Percentiles rank a stretch among this genome's conserved stretches.
phyloP scores from a whole-genome alignment of 1,140 invertebrate genomes.

The Eciton burchellii region DNA sequence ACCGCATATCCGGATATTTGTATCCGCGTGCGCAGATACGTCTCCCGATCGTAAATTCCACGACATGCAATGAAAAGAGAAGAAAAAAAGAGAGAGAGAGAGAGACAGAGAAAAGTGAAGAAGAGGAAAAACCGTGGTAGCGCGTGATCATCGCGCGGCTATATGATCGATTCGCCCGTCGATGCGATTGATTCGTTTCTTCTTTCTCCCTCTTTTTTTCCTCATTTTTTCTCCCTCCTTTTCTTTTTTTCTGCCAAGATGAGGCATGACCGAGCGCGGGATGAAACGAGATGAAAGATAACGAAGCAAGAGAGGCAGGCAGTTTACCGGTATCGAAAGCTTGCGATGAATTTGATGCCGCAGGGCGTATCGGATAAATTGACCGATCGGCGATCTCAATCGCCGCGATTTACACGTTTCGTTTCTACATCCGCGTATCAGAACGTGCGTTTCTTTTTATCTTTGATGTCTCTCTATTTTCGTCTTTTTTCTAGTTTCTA shows the following conservation, averaged over 20 bases:
- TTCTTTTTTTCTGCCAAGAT: constrained; percentile 22
- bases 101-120: no score
- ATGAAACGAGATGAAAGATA: constrained; percentile 12
- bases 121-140: neutral
- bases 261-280: neutral
- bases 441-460: neutral
- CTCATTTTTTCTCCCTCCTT: no score
- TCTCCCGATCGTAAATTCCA: constrained; percentile 7
- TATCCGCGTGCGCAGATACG: neutral
- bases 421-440: neutral
- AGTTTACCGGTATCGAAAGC: neutral
- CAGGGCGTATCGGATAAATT: constrained; percentile 14
- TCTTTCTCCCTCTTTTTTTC: no score
- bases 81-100: no score
- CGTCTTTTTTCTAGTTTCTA: neutral
- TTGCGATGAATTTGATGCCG: constrained; percentile 18
- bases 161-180: neutral
- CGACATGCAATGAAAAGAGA: constrained; percentile 23
- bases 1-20: constrained; percentile 9
- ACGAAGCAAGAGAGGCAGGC: neutral
- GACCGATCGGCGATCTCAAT: neutral
- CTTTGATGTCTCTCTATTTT: neutral
- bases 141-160: neutral
- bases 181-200: neutral
- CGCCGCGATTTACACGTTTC: neutral